A percentile compares a stretch with the other conserved stretches of the same genome.
Conservation (phyloP, 2,888 invertebrate genomes). For the Cheilosia soror region DNA sequence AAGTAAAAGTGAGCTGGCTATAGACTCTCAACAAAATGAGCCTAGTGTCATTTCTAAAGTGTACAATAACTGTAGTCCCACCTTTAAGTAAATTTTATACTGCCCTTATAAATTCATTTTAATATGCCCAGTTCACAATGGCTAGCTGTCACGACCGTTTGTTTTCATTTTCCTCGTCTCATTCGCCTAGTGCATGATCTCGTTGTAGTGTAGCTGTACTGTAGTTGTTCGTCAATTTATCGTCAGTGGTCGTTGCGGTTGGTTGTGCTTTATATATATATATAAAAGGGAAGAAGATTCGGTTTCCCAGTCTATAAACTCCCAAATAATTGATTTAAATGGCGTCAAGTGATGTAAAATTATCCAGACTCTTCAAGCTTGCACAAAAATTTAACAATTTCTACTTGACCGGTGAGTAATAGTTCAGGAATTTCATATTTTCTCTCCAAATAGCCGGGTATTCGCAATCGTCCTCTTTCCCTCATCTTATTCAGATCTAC, state of each 20-base stretch:
- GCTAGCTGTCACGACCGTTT: constrained; percentile 53
- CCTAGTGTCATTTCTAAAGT: no score
- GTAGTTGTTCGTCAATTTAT: constrained; percentile 73
- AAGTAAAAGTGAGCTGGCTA: no score
- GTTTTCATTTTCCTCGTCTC: constrained; percentile 57
- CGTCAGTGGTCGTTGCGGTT: constrained; percentile 72
- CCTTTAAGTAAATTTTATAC: constrained; percentile 1
- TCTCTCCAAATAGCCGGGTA: constrained; percentile 60
- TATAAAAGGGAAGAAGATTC: constrained; percentile 41
- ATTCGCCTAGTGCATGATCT: constrained; percentile 69
- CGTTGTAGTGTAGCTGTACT: no score
- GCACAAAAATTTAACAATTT: constrained; percentile 95
- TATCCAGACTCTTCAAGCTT: constrained; percentile 90
- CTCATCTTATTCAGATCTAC: constrained; percentile 29
- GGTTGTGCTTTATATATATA: constrained; percentile 67
- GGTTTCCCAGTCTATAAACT: constrained; percentile 32
- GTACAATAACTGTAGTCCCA: neutral
- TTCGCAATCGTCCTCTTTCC: constrained; percentile 61
- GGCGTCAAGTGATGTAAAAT: constrained; percentile 83
- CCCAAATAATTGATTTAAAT: constrained; percentile 76
- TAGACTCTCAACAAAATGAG: no score
- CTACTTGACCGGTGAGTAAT: constrained; percentile 90
- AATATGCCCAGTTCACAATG: constrained; percentile 53
- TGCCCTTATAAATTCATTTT: constrained; percentile 25
- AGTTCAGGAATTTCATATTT: constrained; percentile 52